Evolutionary conservation across 30 jellyfish, hydroid and myxozoan genomes (phyloP), one percentile per base, ranked within the genome.

Genomic region (Aurelia aurita complex sp. Pacific): DNA sequence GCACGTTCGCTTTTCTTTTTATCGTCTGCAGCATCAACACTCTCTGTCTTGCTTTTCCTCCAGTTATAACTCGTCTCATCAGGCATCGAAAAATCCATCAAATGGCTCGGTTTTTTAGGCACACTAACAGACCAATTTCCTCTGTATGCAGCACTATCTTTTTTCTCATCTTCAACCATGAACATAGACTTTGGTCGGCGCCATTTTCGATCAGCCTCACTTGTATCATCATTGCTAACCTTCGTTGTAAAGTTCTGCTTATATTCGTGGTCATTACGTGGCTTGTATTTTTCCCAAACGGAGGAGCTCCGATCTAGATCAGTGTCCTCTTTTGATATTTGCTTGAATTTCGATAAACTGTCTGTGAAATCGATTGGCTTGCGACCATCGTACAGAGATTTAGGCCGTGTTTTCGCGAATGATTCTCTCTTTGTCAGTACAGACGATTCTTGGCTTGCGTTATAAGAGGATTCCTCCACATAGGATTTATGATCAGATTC

Each of bases 51-150:
- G 60, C 43, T 53, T 3, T 51, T 67, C 1, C 50, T 42, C 57
- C 63, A 12, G 6, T 69, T 69, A 33, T 61, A 14, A 54, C 79
- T 51, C n/a, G 63, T 73, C n/a, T 84, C 87, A 23, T 84, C 87
- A 7, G 93, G 93, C 60, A 43, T 65, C 11, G 83, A 61, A 64
- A 84, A 84, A 55, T 84, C 93, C 52, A 55, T 77, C 87, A 84
- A 54, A 64, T 84, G 93, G 33, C 71, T 69, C 32, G 93, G 93
- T 53, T 51, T 64, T 75, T 73, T 74, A 3, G 93, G 93, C 18
- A 84, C 93, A 7, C 29, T 40, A 38, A 66, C 93, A 55, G 93
- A 84, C 93, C 93, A 84, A 63, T 33, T 73, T 5, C 93, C 93
- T 42, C 93, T 62, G 72, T 84, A 84, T 46, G 57, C 57, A 17